Evolutionary conservation across 1,140 invertebrate species (phyloP).

Genomic region (Manduca sexta): DNA sequence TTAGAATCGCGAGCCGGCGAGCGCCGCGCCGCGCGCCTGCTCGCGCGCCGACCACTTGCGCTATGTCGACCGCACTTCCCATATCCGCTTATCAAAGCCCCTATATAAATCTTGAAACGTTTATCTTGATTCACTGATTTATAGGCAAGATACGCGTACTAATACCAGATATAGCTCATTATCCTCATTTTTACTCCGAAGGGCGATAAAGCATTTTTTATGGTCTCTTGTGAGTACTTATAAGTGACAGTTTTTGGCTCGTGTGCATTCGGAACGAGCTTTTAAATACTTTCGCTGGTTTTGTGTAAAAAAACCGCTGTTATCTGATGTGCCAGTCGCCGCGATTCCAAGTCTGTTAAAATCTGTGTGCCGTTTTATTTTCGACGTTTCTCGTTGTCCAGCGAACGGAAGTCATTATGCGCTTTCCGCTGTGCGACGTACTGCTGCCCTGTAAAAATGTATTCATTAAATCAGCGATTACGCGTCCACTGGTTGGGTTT

Average conservation of each 20-base stretch:
- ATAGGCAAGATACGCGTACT: too few species aligned
- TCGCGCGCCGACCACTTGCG: conserved; percentile 21
- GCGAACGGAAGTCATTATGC: conserved; percentile 66
- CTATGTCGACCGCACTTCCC: conserved; percentile 40
- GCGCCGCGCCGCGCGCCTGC: too few species aligned
- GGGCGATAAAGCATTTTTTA: too few species aligned
- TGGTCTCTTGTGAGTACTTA: too few species aligned
- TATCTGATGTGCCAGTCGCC: conserved; percentile 12
- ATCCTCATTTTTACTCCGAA: too few species aligned
- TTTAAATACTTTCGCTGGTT: conserved; percentile 9
- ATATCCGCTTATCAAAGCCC: conserved; percentile 37
- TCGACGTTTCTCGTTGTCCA: conserved; percentile 56
- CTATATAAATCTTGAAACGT: conserved; percentile 14
- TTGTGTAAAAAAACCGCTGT: conserved; percentile 7
- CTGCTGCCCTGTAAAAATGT: conserved; percentile 56
- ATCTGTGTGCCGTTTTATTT: conserved; percentile 44
- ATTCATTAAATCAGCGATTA: conserved; percentile 64
- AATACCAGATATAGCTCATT: too few species aligned
- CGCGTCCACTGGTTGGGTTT: conserved; percentile 15
- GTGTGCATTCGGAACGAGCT: not conserved
- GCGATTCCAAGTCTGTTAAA: conserved; percentile 21
- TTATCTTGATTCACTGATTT: not conserved
- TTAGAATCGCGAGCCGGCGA: conserved; percentile 43
- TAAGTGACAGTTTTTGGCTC: too few species aligned
- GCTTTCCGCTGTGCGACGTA: conserved; percentile 57